Evolutionary conservation across 2,113 vertebrate genomes (phyloP).

Genomic region (Alces alces): DNA sequence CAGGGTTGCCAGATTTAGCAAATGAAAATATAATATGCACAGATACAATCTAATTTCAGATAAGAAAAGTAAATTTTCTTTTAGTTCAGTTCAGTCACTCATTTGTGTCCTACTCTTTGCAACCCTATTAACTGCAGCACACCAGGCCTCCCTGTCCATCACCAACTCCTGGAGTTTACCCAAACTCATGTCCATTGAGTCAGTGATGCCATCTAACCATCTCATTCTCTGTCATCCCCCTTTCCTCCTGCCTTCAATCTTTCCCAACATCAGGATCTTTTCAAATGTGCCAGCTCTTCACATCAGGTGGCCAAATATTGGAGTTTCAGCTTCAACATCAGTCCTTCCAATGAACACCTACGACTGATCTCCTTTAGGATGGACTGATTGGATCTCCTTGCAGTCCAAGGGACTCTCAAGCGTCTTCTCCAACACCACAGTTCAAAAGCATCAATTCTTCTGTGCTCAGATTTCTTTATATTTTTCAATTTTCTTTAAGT

Average conservation of each 20-base stretch:
- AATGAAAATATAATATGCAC: neutral
- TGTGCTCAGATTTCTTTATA: neutral
- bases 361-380: neutral
- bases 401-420: neutral
- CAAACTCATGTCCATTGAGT: neutral
- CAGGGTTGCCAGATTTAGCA: neutral
- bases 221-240: neutral
- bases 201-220: neutral
- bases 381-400: neutral
- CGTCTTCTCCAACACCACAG: neutral
- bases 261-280: too few relatives aligned
- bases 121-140: neutral
- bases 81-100: neutral
- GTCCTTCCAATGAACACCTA: neutral
- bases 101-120: neutral
- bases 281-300: too few relatives aligned
- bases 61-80: neutral
- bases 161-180: neutral
- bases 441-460: neutral
- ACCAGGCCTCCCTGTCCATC: neutral
- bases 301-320: too few relatives aligned
- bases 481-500: neutral
- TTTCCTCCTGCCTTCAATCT: too few relatives aligned
- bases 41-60: constrained; percentile 21
- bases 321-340: too few relatives aligned